Evolutionary conservation across 2,113 vertebrate genomes (phyloP), one percentile per base, ranked within the genome.

Genomic region (Philantomba maxwellii): DNA sequence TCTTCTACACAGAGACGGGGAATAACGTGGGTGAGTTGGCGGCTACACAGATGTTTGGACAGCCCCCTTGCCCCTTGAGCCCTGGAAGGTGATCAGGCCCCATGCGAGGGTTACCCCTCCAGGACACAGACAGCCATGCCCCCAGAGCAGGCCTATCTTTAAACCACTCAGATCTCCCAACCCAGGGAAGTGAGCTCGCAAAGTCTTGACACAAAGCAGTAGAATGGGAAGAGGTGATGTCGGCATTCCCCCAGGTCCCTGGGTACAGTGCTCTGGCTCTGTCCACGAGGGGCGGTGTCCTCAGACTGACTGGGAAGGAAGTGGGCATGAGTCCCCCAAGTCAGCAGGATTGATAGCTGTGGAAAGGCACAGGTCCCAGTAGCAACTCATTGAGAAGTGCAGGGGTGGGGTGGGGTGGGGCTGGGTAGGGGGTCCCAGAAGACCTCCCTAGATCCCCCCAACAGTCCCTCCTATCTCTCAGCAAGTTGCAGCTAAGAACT

Each of bases 1-100:
- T 98, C 7, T 99, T 99, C 98, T 99, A 98, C 95, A 98, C 95
- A 10, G 98, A 98, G 47, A 97, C 98, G 12, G 98, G 98, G 73
- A 99, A 98, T 85, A 97, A 70, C 2, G 92, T 98, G 62, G 99
- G 99, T 99, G 96, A 23, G 98, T 97, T 3, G 51, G 43, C 58
- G 23, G 17, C 30, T 4, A 1, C 14, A 25, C 39, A 21, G 7
- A 21, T 33, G 15, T 86, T 66, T 64, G 33, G 6, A 57, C 8
- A 33, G 26, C 51, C 28, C 26, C 36, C 55, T 33, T 19, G 0
- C 26, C 84, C 78, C 17, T 2, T 26, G 23, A 33, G 73, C 87
- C n/a, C 39, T 23, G 14, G 15, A 25, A 39, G 55, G 39, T 36
- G 77, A 77, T 58, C 8, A 39, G 57, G 10, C 23, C 49, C 28